phyloP scores from a whole-genome alignment of 2,888 invertebrate species.

The Gastrophysa polygoni region DNA sequence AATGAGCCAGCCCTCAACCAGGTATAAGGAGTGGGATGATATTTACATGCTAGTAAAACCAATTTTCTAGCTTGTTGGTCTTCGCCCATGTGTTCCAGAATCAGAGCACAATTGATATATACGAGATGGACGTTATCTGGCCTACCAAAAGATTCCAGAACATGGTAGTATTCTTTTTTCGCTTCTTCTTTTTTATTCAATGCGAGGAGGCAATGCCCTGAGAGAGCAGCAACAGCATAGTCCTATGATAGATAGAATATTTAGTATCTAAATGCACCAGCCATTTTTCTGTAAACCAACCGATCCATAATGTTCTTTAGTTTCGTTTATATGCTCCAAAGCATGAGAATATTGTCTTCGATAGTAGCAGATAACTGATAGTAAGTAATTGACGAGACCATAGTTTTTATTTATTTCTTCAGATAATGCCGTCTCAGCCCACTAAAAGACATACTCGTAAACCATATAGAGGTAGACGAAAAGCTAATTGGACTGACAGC shows the following conservation, averaged over 20 bases:
- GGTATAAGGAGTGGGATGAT: constrained; percentile 51
- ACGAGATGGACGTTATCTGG: constrained; percentile 52
- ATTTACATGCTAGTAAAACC: constrained; percentile 51
- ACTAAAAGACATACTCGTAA: constrained; percentile 38
- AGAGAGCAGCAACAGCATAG: constrained; percentile 47
- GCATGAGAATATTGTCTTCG: constrained; percentile 49
- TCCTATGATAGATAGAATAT: constrained; percentile 43
- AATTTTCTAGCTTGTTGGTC: constrained; percentile 50
- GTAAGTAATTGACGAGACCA: constrained; percentile 51
- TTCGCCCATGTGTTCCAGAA: constrained; percentile 43
- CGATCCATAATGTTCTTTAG: constrained; percentile 46
- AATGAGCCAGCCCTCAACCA: constrained; percentile 50
- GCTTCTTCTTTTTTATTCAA: constrained; percentile 44
- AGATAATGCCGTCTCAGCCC: constrained; percentile 50
- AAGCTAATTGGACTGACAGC: no score
- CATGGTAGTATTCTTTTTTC: constrained; percentile 46
- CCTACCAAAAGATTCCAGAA: constrained; percentile 48
- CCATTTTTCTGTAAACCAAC: constrained; percentile 36
- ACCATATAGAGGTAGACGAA: no score
- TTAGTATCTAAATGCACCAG: neutral
- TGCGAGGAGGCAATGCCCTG: constrained; percentile 50
- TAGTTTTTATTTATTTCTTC: constrained; percentile 45
- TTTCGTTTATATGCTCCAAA: constrained; percentile 49
- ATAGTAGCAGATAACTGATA: constrained; percentile 51
- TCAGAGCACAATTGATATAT: constrained; percentile 48